Evolutionary conservation across 2,113 vertebrate species (phyloP), one percentile per base, ranked within the genome.

Genomic region (Mionectes macconnelli): DNA sequence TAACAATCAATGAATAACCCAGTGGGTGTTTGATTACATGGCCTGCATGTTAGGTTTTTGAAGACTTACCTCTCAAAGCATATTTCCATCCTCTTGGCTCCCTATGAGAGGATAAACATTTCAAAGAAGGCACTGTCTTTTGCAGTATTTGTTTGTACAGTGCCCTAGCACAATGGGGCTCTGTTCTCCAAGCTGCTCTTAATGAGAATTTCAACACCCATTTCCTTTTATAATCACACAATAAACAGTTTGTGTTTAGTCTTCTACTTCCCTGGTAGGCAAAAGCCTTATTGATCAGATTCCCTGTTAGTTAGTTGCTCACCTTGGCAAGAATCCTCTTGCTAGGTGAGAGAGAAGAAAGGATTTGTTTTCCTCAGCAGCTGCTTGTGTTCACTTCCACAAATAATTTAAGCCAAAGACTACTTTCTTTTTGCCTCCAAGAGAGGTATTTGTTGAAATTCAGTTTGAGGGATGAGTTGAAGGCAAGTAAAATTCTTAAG

Each of bases 1-100:
- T 93, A 74, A 86, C 72, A 74, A 12, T 24, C 78, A 87, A n/a
- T 81, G 76, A 90, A 88, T 70, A 92, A 70, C 68, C 25, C 88
- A 78, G 76, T 45, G 72, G 90, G 86, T 92, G 86, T 90, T 62
- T 94, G 89, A 92, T 84, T 88, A 80, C 73, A 80, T 12, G 63
- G 92, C 55, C 56, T 67, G 72, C 47, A 23, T 39, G 68, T 83
- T 33, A 53, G 53, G 40, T 30, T 92, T 89, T 33, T 77, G 70
- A 88, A 73, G 85, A 60, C 75, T 50, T 70, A 84, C 59, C 39
- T 80, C 85, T 86, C 64, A 69, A 66, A 80, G 75, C 25, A 1
- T n/a, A 45, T 85, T 95, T 76, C 63, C 55, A 74, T 33, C 57
- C 70, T 70, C 78, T 69, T 64, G 75, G 62, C 40, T 91, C 59